Evolutionary conservation across 2,888 invertebrate genomes (phyloP).

Genomic region (Branchipolynoe longqiensis): DNA sequence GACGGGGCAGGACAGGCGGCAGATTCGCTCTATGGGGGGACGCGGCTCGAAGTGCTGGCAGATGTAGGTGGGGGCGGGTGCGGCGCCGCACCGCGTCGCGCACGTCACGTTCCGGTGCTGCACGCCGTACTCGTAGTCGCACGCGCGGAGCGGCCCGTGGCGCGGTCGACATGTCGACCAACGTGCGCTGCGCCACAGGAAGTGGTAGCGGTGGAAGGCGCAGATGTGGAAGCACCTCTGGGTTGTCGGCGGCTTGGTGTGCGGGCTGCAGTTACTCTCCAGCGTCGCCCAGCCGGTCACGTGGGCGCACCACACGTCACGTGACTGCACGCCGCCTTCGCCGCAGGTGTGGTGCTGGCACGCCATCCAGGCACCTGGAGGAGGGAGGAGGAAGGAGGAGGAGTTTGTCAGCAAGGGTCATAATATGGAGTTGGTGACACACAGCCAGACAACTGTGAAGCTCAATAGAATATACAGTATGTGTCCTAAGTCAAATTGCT

Average conservation of each 20-base stretch:
- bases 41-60: conserved; percentile 59
- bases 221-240: conserved; percentile 66
- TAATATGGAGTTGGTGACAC: too few species aligned
- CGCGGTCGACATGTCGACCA: conserved; percentile 63
- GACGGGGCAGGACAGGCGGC: conserved; percentile 62
- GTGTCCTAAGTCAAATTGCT: too few species aligned
- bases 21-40: conserved; percentile 58
- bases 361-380: conserved; percentile 65
- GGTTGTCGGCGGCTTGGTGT: neutral
- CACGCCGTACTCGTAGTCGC: conserved; percentile 55
- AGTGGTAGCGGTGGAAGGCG: conserved; percentile 65
- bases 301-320: conserved; percentile 63
- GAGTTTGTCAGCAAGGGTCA: too few species aligned
- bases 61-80: conserved; percentile 31
- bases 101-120: conserved; percentile 78
- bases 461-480: too few species aligned
- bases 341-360: conserved; percentile 65
- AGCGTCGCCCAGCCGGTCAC: conserved; percentile 53
- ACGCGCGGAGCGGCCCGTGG: neutral
- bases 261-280: conserved; percentile 54
- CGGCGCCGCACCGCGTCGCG: conserved; percentile 59
- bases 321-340: conserved; percentile 63
- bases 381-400: too few species aligned
- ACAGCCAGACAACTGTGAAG: too few species aligned
- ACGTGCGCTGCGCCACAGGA: conserved; percentile 61